Evolutionary conservation across 2,113 vertebrate species (phyloP).

Genomic region (Ciconia stormi): DNA sequence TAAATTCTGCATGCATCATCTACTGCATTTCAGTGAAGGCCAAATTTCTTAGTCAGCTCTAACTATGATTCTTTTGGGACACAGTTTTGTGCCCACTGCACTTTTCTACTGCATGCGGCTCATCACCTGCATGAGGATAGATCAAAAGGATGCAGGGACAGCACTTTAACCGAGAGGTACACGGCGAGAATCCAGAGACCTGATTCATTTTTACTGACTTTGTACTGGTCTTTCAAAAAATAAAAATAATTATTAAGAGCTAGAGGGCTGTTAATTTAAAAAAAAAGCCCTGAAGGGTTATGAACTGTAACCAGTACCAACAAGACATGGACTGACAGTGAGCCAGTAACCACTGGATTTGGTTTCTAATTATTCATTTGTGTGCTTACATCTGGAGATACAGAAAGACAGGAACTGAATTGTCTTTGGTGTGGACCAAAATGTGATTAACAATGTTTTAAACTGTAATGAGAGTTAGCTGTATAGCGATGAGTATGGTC

Average conservation of each 20-base stretch:
- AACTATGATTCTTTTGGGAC: not conserved
- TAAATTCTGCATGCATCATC: conserved; percentile 59
- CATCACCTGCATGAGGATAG: not conserved
- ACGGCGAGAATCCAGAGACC: not conserved
- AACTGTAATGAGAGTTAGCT: not conserved
- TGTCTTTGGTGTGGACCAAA: not conserved
- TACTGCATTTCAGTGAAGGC: conserved; percentile 1
- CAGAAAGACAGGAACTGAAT: not conserved
- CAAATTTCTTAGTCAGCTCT: conserved; percentile 43
- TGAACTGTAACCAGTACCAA: not conserved
- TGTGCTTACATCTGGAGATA: not conserved
- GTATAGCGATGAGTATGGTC: not conserved
- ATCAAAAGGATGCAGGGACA: not conserved
- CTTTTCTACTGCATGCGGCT: not conserved
- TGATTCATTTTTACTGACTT: not conserved
- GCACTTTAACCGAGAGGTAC: not conserved
- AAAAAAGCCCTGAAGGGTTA: not conserved
- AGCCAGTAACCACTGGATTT: conserved; percentile 17
- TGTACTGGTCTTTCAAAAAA: not conserved
- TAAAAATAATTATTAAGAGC: not conserved
- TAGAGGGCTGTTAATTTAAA: not conserved
- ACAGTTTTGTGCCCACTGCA: not conserved
- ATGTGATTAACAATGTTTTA: not conserved
- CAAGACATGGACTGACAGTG: not conserved
- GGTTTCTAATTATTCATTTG: conserved; percentile 1